Evolutionary conservation across 1,140 invertebrate species (phyloP).

Genomic region (Geopemphigus sp.): DNA sequence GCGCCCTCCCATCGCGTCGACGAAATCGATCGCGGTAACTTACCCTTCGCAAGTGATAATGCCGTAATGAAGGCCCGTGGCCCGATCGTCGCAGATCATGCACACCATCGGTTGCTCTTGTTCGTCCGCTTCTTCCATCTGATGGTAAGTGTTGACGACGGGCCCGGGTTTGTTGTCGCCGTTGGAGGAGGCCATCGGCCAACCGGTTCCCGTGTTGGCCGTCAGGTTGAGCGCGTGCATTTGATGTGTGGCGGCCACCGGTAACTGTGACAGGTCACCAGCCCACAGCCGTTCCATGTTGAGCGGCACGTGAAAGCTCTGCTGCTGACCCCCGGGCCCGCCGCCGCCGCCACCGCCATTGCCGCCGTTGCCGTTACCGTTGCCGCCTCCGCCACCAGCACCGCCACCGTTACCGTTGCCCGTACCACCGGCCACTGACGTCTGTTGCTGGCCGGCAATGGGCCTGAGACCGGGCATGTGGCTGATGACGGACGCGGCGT

Average conservation of each 20-base stretch:
- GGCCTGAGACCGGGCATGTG: conserved; percentile 47
- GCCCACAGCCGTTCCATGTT: conserved; percentile 91
- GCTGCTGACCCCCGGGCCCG: conserved; percentile 50
- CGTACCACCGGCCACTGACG: conserved; percentile 7
- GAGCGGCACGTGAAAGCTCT: conserved; percentile 63
- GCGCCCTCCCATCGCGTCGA: too few species aligned
- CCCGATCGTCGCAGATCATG: conserved; percentile 97
- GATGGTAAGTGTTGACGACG: conserved; percentile 44
- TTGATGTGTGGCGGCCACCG: conserved; percentile 72
- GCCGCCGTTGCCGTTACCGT: conserved; percentile 50
- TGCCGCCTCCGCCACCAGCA: conserved; percentile 19
- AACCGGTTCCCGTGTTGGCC: conserved; percentile 57
- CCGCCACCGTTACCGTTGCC: conserved; percentile 51
- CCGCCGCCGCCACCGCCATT: conserved; percentile 48
- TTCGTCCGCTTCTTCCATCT: conserved; percentile 64
- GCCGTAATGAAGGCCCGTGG: conserved; percentile 94
- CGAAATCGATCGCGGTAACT: conserved; percentile 11
- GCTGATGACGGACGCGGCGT: conserved; percentile 73
- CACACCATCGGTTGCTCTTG: conserved; percentile 94
- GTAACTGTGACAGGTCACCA: conserved; percentile 77
- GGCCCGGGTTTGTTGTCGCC: conserved; percentile 53
- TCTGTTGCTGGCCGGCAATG: conserved; percentile 23
- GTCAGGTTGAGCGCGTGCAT: conserved; percentile 73
- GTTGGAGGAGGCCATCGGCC: conserved; percentile 55
- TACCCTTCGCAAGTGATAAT: conserved; percentile 96